Evolutionary conservation across 2,113 vertebrate species (phyloP).

Genomic region (Plecotus auritus): DNA sequence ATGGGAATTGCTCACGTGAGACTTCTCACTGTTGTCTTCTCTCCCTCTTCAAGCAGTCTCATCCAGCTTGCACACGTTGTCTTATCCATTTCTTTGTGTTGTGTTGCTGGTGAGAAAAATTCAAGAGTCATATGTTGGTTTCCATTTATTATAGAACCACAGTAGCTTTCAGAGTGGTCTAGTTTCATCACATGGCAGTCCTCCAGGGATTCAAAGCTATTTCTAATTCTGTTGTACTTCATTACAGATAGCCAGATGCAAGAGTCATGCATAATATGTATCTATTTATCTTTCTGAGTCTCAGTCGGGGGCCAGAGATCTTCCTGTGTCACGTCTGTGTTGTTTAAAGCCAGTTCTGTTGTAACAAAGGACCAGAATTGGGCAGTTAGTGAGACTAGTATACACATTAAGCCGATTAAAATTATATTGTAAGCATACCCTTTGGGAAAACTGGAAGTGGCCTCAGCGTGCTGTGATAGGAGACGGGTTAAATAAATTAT

Average conservation of each 20-base stretch:
- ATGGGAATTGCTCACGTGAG: background rate
- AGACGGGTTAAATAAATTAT: background rate
- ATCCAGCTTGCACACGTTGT: background rate
- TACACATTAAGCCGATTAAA: conserved; percentile 43
- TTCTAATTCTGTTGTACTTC: conserved; percentile 2
- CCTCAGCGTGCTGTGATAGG: background rate
- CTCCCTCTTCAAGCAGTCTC: background rate
- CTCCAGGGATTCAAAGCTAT: conserved; percentile 15
- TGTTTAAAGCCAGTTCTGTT: conserved; percentile 5
- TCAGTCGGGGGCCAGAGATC: background rate
- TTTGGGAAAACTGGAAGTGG: background rate
- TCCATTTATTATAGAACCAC: conserved; percentile 26
- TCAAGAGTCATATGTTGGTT: background rate
- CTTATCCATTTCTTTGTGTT: background rate
- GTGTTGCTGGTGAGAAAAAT: background rate
- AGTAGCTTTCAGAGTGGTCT: background rate
- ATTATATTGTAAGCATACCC: background rate
- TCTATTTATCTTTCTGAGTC: background rate
- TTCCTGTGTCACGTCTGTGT: background rate
- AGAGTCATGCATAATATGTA: background rate
- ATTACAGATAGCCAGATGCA: conserved; percentile 11
- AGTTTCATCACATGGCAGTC: background rate
- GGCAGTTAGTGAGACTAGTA: background rate
- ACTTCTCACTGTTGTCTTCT: background rate
- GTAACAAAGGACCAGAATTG: background rate